Evolutionary conservation across 2,888 invertebrate species (phyloP).

Genomic region (Rhingia campestris): DNA sequence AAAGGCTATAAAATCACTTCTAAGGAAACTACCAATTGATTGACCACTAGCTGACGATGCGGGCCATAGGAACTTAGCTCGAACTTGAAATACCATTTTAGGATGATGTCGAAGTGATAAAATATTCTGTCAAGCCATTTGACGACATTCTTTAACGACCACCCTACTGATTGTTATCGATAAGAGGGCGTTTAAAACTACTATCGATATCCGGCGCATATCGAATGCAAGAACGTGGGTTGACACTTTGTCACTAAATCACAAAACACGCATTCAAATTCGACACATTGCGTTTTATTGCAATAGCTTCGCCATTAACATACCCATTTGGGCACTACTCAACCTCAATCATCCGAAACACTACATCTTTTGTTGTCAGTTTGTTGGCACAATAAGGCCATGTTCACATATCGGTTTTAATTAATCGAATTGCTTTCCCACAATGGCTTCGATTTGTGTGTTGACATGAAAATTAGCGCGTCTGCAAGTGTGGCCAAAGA

Average conservation of each 20-base stretch:
- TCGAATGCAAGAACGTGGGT: not conserved
- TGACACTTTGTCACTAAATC: conserved; percentile 20
- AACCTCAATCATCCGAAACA: conserved; percentile 3
- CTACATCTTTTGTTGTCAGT: conserved; percentile 17
- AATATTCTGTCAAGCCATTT: not conserved
- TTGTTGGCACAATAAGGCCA: conserved; percentile 40
- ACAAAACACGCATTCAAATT: not conserved
- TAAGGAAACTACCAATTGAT: too few relatives aligned
- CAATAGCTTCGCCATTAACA: not conserved
- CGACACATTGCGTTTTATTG: conserved; percentile 1
- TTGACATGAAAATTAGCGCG: conserved; percentile 56
- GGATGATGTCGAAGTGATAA: not conserved
- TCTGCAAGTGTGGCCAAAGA: conserved; percentile 6
- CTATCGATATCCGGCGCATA: not conserved
- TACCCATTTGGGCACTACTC: conserved; percentile 4
- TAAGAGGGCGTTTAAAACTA: conserved; percentile 14
- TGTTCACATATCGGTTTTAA: conserved; percentile 43
- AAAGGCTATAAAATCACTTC: too few relatives aligned
- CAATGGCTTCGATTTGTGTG: not conserved
- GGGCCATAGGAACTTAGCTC: not conserved
- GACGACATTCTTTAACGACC: conserved; percentile 34
- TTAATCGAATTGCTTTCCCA: conserved; percentile 42
- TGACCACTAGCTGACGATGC: too few relatives aligned
- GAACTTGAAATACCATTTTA: not conserved
- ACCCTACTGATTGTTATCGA: conserved; percentile 15